Evolutionary conservation across 2,797 vertebrate species (phyloP), one percentile per base, ranked within the genome.

Genomic region (Antrozous pallidus): DNA sequence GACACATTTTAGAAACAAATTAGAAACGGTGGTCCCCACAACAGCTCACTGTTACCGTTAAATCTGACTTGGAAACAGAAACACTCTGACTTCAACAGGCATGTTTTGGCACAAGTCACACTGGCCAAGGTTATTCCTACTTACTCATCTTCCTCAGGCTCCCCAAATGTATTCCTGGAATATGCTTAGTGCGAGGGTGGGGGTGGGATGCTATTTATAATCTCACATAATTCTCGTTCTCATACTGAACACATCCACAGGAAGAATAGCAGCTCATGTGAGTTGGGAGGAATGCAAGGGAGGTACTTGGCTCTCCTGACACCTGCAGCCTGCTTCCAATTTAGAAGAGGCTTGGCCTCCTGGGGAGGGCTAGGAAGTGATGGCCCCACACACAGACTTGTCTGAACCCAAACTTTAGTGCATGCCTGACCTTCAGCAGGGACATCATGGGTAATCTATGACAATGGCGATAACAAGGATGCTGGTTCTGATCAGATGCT

Each of bases 121-220:
- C 94, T 97, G 97, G 98, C 98, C 90, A 63, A 96, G 80, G 24
- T 89, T 96, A 93, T 90, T 94, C 95, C 96, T 93, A 74, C 86
- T 98, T 97, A 96, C 67, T 97, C 93, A 95, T 80, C 97, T 95
- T 97, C 96, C 89, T 96, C 88, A 86, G 95, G 93, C 4, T 79
- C 97, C 96, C 96, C 97, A 96, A 86, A 69, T 94, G 88, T 97
- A 97, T 98, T 97, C 94, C 98, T 97, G 97, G 98, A 98, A 98
- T 90, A 96, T 0, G 1, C 78, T 97, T 58, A 36, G 75, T 47
- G 42, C 1, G 14, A 88, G 91, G 88, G 91, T 84, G 36, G 42
- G 81, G 75, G 58, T 24, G 42, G 75, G 79, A 70, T 97, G 95
- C 87, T 98, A 98, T 98, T 98, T 98, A 97, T 98, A 98, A 97